Percentiles rank a stretch among this genome's conserved stretches.
phyloP scores from a whole-genome alignment of 2,113 vertebrate genomes.

The Brachyistius frenatus region DNA sequence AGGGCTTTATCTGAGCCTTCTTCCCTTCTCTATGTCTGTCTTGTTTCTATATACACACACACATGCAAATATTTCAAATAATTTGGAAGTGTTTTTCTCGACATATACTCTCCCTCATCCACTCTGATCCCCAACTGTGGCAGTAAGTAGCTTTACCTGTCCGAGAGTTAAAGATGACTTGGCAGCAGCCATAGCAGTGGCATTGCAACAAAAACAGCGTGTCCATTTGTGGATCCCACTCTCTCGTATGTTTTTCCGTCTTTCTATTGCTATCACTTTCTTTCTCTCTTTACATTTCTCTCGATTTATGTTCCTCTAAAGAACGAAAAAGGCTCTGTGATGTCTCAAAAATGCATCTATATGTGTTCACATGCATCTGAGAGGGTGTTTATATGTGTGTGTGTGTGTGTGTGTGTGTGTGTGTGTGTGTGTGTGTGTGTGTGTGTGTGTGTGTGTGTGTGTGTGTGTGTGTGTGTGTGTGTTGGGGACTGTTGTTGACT shows the following conservation, averaged over 20 bases:
- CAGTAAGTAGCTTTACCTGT: conserved; percentile 40
- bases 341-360: conserved; percentile 6
- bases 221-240: conserved; percentile 20
- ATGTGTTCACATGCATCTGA: conserved; percentile 32
- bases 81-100: background rate
- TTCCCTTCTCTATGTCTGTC: background rate
- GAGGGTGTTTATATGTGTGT: conserved; percentile 4
- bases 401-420: conserved; percentile 35
- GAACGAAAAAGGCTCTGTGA: background rate
- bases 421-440: conserved; percentile 33
- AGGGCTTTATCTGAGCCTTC: background rate
- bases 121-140: conserved; percentile 13
- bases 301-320: background rate
- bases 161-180: conserved; percentile 42
- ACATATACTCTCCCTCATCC: background rate
- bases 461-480: conserved; percentile 45
- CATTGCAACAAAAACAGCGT: conserved; percentile 25
- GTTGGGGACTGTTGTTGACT: conserved; percentile 59
- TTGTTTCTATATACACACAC: background rate
- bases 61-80: background rate
- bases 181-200: background rate
- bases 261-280: background rate
- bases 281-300: background rate
- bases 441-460: conserved; percentile 35
- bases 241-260: background rate